Evolutionary conservation across 1,140 invertebrate genomes (phyloP).

Genomic region (Trachymyrmex cornetzi): DNA sequence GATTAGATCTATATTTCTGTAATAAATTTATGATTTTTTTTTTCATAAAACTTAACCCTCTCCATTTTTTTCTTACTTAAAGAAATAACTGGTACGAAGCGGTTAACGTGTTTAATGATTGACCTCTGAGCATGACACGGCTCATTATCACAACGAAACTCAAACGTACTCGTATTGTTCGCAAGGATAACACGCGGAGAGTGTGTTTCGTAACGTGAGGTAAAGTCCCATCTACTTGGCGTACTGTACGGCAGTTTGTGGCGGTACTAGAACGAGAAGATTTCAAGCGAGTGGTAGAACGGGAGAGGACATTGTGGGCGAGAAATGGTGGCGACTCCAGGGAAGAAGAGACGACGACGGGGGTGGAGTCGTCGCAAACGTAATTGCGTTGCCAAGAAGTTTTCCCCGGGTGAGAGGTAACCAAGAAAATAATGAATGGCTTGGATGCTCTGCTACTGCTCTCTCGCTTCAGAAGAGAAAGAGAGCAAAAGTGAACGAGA

Average conservation of each 20-base stretch:
- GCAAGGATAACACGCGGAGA: constrained; percentile 22
- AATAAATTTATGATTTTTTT: neutral
- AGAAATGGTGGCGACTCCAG: constrained; percentile 61
- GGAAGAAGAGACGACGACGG: constrained; percentile 64
- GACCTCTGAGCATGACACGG: neutral
- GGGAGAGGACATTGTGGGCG: constrained; percentile 49
- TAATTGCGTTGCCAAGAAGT: constrained; percentile 87
- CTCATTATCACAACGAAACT: constrained; percentile 28
- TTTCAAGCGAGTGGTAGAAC: constrained; percentile 43
- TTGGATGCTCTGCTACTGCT: constrained; percentile 71
- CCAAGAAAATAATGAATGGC: constrained; percentile 86
- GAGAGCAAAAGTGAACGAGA: constrained; percentile 40
- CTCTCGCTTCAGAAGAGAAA: constrained; percentile 54
- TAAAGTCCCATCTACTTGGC: constrained; percentile 64
- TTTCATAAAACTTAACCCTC: neutral
- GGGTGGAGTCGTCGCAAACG: constrained; percentile 68
- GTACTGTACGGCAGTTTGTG: constrained; percentile 19
- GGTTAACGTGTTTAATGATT: constrained; percentile 14
- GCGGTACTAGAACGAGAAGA: constrained; percentile 52
- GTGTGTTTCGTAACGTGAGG: constrained; percentile 40
- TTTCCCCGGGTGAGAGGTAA: constrained; percentile 85
- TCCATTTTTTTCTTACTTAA: neutral
- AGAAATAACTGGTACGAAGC: neutral
- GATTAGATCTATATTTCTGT: neutral
- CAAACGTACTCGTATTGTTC: constrained; percentile 25